Evolutionary conservation across 2,888 invertebrate species (phyloP).

Genomic region (Oegoconia quadripuncta): DNA sequence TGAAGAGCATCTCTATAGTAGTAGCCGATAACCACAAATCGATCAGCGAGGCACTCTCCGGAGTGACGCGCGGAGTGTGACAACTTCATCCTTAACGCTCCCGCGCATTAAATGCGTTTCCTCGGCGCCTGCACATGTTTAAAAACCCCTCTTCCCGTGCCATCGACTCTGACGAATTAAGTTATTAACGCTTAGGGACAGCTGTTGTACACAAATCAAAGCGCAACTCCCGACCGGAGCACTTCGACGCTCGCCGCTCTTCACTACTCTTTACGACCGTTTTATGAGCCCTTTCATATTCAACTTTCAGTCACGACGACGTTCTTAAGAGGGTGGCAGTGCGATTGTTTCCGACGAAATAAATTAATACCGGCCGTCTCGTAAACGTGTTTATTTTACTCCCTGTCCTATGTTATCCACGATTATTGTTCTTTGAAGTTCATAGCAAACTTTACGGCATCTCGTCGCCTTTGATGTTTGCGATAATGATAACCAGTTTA

Average conservation of each 20-base stretch:
- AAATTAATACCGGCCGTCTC: conserved; percentile 63
- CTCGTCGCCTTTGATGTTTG: conserved; percentile 57
- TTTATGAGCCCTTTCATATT: conserved; percentile 73
- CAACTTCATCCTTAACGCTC: conserved; percentile 45
- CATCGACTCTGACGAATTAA: conserved; percentile 75
- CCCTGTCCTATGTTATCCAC: conserved; percentile 45
- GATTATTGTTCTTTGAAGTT: conserved; percentile 66
- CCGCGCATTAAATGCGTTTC: conserved; percentile 53
- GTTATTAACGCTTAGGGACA: conserved; percentile 73
- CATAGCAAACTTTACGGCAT: conserved; percentile 38
- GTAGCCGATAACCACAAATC: conserved; percentile 61
- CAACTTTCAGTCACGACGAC: conserved; percentile 57
- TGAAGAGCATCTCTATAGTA: conserved; percentile 42
- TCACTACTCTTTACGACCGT: conserved; percentile 63
- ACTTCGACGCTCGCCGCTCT: conserved; percentile 55
- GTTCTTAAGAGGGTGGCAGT: conserved; percentile 34
- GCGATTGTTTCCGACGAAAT: conserved; percentile 70
- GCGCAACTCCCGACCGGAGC: conserved; percentile 54
- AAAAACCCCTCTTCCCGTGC: conserved; percentile 67
- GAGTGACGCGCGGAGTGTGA: conserved; percentile 35
- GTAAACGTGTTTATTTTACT: conserved; percentile 59
- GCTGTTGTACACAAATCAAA: conserved; percentile 77
- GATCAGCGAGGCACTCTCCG: conserved; percentile 46
- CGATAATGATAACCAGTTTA: conserved; percentile 37
- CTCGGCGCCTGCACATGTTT: conserved; percentile 63